Conservation (phyloP, 2,113 vertebrate genomes). For the Bettongia penicillata region DNA sequence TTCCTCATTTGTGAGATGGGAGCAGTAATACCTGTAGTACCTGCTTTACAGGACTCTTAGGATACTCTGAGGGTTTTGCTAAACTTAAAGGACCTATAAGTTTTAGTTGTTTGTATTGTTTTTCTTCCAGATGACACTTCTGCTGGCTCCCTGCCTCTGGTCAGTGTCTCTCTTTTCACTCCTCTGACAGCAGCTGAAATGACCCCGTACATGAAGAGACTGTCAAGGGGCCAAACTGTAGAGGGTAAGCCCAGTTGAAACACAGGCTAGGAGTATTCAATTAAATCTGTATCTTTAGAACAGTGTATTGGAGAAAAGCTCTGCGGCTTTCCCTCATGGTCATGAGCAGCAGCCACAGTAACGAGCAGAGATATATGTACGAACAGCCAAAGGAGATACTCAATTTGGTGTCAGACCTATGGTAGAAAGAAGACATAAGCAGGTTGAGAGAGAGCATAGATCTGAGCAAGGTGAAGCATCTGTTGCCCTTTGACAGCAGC, state of each 20-base stretch:
- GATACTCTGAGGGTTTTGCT: not conserved
- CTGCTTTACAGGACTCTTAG: not conserved
- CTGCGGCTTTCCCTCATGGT: not conserved
- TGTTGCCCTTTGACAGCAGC: not conserved
- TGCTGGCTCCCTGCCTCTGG: conserved; percentile 90
- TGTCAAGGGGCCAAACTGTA: conserved; percentile 92
- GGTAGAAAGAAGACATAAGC: not conserved
- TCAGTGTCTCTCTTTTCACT: conserved; percentile 92
- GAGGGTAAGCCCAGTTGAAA: conserved; percentile 87
- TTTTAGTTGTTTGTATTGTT: not conserved
- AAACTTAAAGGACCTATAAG: not conserved
- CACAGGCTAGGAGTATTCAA: too few relatives aligned
- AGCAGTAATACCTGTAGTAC: not conserved
- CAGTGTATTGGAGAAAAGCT: not conserved
- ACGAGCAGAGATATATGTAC: not conserved
- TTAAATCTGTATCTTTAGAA: not conserved
- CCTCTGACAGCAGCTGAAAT: conserved; percentile 91
- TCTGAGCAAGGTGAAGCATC: not conserved
- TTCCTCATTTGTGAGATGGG: not conserved
- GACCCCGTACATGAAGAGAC: conserved; percentile 93
- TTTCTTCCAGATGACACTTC: conserved; percentile 87
- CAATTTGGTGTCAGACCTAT: not conserved
- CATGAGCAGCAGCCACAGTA: not conserved
- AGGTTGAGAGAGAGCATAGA: not conserved
- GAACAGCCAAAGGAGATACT: not conserved